phyloP scores from a whole-genome alignment of 2,113 vertebrate genomes.

The Datnioides undecimradiatus region DNA sequence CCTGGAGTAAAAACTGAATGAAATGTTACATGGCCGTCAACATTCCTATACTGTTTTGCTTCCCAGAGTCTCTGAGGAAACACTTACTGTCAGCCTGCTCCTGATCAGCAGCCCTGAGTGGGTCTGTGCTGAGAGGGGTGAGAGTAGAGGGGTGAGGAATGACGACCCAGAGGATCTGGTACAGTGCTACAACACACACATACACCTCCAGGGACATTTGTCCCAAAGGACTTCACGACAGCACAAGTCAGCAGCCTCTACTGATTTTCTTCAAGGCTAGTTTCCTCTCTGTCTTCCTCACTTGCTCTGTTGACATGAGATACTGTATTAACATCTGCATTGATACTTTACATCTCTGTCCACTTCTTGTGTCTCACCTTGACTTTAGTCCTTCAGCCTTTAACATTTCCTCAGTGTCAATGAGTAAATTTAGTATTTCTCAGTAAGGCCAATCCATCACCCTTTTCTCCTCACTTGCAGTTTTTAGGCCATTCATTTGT shows the following conservation, averaged over 20 bases:
- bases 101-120: slow-evolving; percentile 44
- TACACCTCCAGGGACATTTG: background rate
- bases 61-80: slow-evolving; percentile 12
- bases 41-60: slow-evolving; percentile 28
- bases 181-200: slow-evolving; percentile 7
- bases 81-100: slow-evolving; percentile 33
- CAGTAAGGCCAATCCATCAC: too few species aligned
- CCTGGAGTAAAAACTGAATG: slow-evolving; percentile 18
- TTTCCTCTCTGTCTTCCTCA: background rate
- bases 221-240: slow-evolving; percentile 23
- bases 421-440: too few species aligned
- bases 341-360: too few species aligned
- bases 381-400: too few species aligned
- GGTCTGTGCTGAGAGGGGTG: slow-evolving; percentile 38
- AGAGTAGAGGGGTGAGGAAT: slow-evolving; percentile 29
- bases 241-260: slow-evolving; percentile 6
- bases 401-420: too few species aligned
- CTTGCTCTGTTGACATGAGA: background rate
- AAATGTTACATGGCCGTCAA: slow-evolving; percentile 29
- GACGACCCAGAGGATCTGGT: slow-evolving; percentile 21
- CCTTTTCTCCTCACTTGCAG: background rate
- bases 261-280: slow-evolving; percentile 18
- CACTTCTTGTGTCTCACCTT: too few species aligned
- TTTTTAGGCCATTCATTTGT: background rate
- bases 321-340: too few species aligned